These are phyloP conservation scores for Lineus longissimus DNA, from an alignment of 1,140 invertebrate genomes.

Conservation along the genomic window DNA sequence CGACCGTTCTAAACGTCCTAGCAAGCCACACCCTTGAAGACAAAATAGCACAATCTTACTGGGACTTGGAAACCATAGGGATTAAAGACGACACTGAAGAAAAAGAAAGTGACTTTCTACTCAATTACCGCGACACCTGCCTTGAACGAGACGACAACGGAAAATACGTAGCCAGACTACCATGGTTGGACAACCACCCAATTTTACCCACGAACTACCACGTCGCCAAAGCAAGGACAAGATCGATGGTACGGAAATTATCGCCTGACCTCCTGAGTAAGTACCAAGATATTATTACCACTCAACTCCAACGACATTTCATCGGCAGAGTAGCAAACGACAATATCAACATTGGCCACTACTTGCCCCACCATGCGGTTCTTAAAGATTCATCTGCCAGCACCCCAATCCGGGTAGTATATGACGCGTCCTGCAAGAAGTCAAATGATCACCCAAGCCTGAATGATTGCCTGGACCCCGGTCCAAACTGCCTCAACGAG, in stretches of 20 bases:
- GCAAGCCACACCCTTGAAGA: neutral
- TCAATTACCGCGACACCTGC: too few species aligned
- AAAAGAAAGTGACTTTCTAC: too few species aligned
- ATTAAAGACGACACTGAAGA: neutral
- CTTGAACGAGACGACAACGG: neutral
- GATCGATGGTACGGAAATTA: neutral
- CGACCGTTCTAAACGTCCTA: too few species aligned
- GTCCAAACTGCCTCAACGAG: conserved; percentile 12
- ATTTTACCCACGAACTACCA: too few species aligned
- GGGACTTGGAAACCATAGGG: conserved; percentile 4
- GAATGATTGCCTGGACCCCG: conserved; percentile 15
- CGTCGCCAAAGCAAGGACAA: neutral
- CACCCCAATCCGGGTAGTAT: neutral
- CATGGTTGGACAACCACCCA: too few species aligned
- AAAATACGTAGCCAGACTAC: neutral
- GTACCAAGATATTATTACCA: neutral
- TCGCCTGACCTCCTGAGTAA: neutral
- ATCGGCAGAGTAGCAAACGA: neutral
- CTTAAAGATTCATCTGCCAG: neutral
- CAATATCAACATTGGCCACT: neutral
- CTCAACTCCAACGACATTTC: neutral
- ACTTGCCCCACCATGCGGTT: conserved; percentile 1
- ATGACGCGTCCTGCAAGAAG: neutral
- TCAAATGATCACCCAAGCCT: neutral
- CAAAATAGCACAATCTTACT: neutral